These are phyloP conservation scores for Mylabris sibirica DNA, from an alignment of 2,888 invertebrate species.

Conservation along the genomic window DNA sequence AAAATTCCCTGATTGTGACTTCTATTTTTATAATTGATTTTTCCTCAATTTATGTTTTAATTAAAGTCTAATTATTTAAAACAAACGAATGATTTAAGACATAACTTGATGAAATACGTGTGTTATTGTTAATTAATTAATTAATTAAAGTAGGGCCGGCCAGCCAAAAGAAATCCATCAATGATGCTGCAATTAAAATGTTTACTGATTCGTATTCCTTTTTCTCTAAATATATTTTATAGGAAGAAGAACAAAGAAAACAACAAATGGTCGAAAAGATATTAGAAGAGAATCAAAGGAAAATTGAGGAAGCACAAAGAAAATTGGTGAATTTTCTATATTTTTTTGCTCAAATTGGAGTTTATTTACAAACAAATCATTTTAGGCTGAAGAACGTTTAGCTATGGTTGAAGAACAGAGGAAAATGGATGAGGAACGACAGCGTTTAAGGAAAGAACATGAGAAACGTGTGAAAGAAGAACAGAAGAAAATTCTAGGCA, in stretches of 20 bases:
- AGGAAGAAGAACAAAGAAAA: slow-evolving; percentile 98
- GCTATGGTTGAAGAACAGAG: slow-evolving; percentile 97
- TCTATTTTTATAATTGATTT: not conserved
- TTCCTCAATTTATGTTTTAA: not conserved
- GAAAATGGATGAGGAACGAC: slow-evolving; percentile 94
- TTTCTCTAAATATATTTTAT: slow-evolving; percentile 55
- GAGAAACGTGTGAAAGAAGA: slow-evolving; percentile 92
- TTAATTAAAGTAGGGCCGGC: slow-evolving; percentile 57
- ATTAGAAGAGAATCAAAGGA: slow-evolving; percentile 96
- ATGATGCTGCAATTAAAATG: slow-evolving; percentile 44
- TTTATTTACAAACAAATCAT: not conserved
- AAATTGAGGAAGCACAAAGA: slow-evolving; percentile 96
- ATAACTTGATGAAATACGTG: not conserved
- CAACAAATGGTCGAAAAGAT: slow-evolving; percentile 95
- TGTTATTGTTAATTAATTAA: no score
- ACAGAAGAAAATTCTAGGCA: slow-evolving; percentile 96
- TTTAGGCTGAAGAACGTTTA: slow-evolving; percentile 93
- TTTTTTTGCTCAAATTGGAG: not conserved
- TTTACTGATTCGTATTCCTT: slow-evolving; percentile 57
- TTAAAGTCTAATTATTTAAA: not conserved
- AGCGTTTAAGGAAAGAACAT: slow-evolving; percentile 91
- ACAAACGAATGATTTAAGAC: no score
- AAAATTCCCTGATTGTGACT: not conserved
- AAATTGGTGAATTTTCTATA: slow-evolving; percentile 82
- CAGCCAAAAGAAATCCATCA: slow-evolving; percentile 38